Evolutionary conservation across 2,113 vertebrate genomes (phyloP), one percentile per base, ranked within the genome.

Genomic region (Synodontis membranacea): DNA sequence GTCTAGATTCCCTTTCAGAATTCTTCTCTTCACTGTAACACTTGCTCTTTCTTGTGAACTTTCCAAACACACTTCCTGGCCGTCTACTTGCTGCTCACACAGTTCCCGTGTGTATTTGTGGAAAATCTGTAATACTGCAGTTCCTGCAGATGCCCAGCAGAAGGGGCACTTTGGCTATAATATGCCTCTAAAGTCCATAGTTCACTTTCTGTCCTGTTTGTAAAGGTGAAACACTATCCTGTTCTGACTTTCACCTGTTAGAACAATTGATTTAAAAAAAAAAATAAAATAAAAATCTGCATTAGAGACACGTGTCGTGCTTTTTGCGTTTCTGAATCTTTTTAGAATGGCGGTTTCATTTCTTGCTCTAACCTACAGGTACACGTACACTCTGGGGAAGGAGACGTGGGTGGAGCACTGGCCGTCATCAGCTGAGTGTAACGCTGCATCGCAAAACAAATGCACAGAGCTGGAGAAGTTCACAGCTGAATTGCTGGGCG

Each of bases 371-470:
- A 42, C 42, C 64, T 64, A 14, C 88, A 95, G 95, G 14, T 90
- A 81, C 17, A 80, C 86, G 80, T 95, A 95, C 89, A 64, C 91
- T 86, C 84, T 95, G 64, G 94, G 94, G 0, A 94, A 94, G 88
- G 82, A 89, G 84, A 93, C 94, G 4, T 95, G 94, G 94, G 90
- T 94, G 86, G 94, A 95, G 82, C 91, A 66, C 70, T 95, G 94
- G 94, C 95, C 94, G 0, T 86, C 84, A 0, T 0, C 89, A 4
- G 70, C 78, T 31, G 93, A 95, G 79, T 95, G 94, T 84, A 78
- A 14, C 2, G 14, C 89, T 3, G 72, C 28, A 31, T 78, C 93
- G 68, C 48, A 46, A 15, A 66, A 66, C 0, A 94, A 90, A 85
- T 94, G 94, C 76, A 64, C 10, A 1, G 87, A 66, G 81, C 91